Evolutionary conservation across 2,888 invertebrate species (phyloP), one percentile per base, ranked within the genome.

Genomic region (Phengaris alcon): DNA sequence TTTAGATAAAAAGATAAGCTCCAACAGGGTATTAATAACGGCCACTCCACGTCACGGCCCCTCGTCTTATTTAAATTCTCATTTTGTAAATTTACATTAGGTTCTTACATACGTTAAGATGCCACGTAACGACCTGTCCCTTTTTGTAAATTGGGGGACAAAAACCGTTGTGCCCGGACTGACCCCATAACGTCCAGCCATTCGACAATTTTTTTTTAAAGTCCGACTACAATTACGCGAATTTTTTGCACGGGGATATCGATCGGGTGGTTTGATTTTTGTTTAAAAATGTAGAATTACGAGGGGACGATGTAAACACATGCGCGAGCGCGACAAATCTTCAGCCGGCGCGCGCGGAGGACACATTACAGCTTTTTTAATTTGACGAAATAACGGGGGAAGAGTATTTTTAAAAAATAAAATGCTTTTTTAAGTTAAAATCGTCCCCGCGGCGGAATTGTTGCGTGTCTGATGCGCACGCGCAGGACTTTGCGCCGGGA

Each of bases 391-490:
- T 86, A 83, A 84, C 86, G 84, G 86, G 91, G 90, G 89, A 90
- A 88, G 84, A 85, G 84, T 84, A 83, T 87, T 92, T 91, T 93
- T 91, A 87, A 90, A 93, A 92, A 92, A 91, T 90, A 91, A 91
- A 87, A 88, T 84, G 80, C 86, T 90, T 92, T 93, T 93, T 91
- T 88, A 87, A 85, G 84, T 82, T 87, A 91, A 81, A 88, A 86
- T 86, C 89, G 91, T 92, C 91, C 90, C 90, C 87, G 84, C 88
- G 87, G 88, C 88, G 84, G 91, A 93, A 93, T 93, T 93, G 93
- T 93, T 93, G 93, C 93, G 93, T 92, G 91, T 91, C 92, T 88
- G 91, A 91, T 91, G 93, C 90, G 93, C 93, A 93, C 93, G 92
- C 92, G 92, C 88, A 89, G 84, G 85, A 88, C 88, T 92, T 91